These are phyloP conservation scores for Araneus ventricosus DNA, from an alignment of 1,140 invertebrate genomes.

Conservation along the genomic window DNA sequence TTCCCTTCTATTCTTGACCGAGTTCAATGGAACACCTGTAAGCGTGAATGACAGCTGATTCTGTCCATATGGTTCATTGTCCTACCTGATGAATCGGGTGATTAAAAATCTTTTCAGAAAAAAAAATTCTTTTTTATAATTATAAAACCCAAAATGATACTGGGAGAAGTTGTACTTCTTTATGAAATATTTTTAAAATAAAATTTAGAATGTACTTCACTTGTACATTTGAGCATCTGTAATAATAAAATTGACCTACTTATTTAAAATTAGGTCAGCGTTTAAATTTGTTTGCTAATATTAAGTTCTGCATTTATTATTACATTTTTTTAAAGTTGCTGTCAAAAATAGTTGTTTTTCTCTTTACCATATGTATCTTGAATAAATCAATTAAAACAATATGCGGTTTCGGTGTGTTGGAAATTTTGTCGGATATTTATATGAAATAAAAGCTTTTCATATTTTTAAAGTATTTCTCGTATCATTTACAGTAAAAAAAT, in stretches of 20 bases:
- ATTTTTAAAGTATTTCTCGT: too few species aligned
- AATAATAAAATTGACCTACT: conserved; percentile 11
- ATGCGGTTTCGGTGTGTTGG: too few species aligned
- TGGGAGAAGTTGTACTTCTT: too few species aligned
- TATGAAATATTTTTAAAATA: too few species aligned
- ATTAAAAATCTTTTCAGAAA: neutral
- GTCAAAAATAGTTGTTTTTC: neutral
- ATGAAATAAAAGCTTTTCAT: too few species aligned
- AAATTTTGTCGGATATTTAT: too few species aligned
- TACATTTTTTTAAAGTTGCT: neutral
- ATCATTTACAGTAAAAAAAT: too few species aligned
- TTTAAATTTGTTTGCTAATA: neutral
- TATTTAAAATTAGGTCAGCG: neutral
- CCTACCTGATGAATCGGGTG: conserved; percentile 38
- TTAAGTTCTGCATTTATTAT: neutral
- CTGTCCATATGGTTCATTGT: conserved; percentile 68
- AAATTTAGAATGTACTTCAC: too few species aligned
- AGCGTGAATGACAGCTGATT: conserved; percentile 67
- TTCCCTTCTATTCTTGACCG: conserved; percentile 1
- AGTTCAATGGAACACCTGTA: conserved; percentile 72
- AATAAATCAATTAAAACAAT: neutral
- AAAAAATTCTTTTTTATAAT: neutral
- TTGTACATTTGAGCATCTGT: neutral
- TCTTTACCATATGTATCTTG: neutral
- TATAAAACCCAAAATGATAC: neutral